phyloP scores from a whole-genome alignment of 2,113 vertebrate genomes.

The Malurus alboscapulatus region DNA sequence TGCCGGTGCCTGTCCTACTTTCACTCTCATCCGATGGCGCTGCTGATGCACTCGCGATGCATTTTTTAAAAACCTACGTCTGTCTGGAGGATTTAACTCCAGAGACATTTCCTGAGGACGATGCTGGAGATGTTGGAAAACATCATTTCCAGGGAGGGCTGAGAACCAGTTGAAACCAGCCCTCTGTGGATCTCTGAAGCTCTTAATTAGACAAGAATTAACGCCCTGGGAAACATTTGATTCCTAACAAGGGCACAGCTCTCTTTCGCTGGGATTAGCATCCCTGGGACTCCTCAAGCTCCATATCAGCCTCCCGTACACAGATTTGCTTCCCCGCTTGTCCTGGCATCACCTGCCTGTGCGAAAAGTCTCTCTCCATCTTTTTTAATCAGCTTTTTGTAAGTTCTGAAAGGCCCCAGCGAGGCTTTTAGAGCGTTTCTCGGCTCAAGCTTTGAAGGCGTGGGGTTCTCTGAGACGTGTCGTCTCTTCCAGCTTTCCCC shows the following conservation, averaged over 20 bases:
- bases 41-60: background rate
- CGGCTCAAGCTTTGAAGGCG: accelerated
- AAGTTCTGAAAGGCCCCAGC: background rate
- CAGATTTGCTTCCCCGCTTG: background rate
- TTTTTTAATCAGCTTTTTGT: background rate
- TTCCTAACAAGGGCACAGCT: background rate
- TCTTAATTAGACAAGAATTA: slow-evolving; percentile 48
- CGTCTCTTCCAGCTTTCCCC: background rate
- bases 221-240: background rate
- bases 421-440: background rate
- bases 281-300: background rate
- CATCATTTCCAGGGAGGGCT: background rate
- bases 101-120: background rate
- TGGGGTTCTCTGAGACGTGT: background rate
- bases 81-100: slow-evolving; percentile 40
- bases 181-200: background rate
- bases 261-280: background rate
- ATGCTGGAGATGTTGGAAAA: slow-evolving; percentile 8
- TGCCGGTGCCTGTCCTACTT: slow-evolving; percentile 38
- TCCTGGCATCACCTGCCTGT: background rate
- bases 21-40: background rate
- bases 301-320: background rate
- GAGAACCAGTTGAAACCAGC: background rate
- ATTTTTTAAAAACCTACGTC: slow-evolving; percentile 19
- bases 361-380: background rate